Evolutionary conservation across 2,888 invertebrate species (phyloP), one percentile per base, ranked within the genome.

Genomic region (Brachyopa scutellaris): DNA sequence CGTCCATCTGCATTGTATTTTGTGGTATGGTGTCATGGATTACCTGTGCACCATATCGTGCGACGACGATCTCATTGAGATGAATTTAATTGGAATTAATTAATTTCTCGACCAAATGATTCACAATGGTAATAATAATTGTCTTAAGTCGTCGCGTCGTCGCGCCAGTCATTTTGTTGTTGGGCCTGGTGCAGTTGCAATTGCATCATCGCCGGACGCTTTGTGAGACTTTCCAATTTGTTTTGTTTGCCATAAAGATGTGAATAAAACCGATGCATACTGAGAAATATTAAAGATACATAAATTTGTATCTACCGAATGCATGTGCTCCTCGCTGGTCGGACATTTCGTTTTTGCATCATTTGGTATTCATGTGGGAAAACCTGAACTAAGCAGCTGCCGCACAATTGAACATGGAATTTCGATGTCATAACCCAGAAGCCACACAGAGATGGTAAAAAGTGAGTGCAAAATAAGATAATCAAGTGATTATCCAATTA

Each of bases 271-370:
- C 23, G 51, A 15, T 33, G 38, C 19, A 51, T 15, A 59, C 29
- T 9, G 31, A n/a, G n/a, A n/a, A n/a, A n/a, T n/a, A n/a, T n/a
- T n/a, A n/a, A n/a, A n/a, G n/a, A 61, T 61, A 38, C 73, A 66
- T 66, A 61, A 59, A 66, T 79, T 73, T 47, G 67, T 47, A 67
- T 79, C 45, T 67, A n/a, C n/a, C n/a, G n/a, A n/a, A n/a, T n/a
- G 66, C 26, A 72, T 49, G 57, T 61, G 19, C 21, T 55, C 15
- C 9, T 11, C 17, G 19, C 7, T 36, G 29, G 11, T 11, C 31
- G 42, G 26, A 31, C 9, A 17, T 7, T 19, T 49, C 6, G 31
- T n/a, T 31, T 51, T 76, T 59, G 61, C 76, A 69, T 67, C 51
- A 66, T 59, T 11, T 40, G 7, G 23, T 11, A 1, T 31, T 23